Conservation (phyloP, 2,888 invertebrate species). For the Athrips mouffetella region DNA sequence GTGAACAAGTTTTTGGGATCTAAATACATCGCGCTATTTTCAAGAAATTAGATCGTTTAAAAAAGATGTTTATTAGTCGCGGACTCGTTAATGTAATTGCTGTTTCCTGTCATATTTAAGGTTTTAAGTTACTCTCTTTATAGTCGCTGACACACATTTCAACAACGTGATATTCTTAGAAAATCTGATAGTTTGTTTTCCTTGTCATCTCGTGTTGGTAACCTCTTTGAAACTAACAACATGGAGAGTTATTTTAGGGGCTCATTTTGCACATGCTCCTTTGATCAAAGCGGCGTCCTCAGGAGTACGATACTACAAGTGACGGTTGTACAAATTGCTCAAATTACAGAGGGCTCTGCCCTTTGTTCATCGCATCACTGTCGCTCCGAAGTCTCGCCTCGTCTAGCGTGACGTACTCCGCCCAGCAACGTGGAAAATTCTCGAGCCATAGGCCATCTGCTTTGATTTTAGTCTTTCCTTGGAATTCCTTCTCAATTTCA, state of each 20-base stretch:
- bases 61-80: slow-evolving; percentile 48
- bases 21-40: not conserved
- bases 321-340: slow-evolving; percentile 65
- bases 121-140: slow-evolving; percentile 48
- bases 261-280: slow-evolving; percentile 51
- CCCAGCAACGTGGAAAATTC: slow-evolving; percentile 26
- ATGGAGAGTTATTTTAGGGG: slow-evolving; percentile 50
- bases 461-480: not conserved
- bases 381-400: slow-evolving; percentile 25
- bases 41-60: not conserved
- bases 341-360: slow-evolving; percentile 49
- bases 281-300: slow-evolving; percentile 62
- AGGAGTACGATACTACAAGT: slow-evolving; percentile 48
- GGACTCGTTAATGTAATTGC: slow-evolving; percentile 49
- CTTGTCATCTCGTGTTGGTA: slow-evolving; percentile 51
- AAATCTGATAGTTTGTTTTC: slow-evolving; percentile 30
- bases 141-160: slow-evolving; percentile 54
- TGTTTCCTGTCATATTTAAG: slow-evolving; percentile 45
- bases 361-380: slow-evolving; percentile 32
- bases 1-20: no score
- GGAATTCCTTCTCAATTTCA: not conserved
- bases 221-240: slow-evolving; percentile 49
- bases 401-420: slow-evolving; percentile 24
- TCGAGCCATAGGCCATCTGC: slow-evolving; percentile 1
- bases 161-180: slow-evolving; percentile 51